Evolutionary conservation across 2,888 invertebrate species (phyloP).

Genomic region (Theretra japonica): DNA sequence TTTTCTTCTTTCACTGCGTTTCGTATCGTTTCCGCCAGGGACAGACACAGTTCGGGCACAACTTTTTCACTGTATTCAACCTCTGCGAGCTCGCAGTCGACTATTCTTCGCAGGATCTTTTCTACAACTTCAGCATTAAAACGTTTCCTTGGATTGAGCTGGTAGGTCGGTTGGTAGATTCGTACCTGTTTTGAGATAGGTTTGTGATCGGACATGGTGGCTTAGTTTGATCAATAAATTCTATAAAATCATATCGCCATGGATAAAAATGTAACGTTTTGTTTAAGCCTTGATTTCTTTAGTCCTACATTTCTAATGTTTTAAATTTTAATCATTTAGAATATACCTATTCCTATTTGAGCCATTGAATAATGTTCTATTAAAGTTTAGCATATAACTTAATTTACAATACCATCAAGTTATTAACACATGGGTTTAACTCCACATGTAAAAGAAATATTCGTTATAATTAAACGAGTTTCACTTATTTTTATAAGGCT

Average conservation of each 20-base stretch:
- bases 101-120: slow-evolving; percentile 83
- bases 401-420: too few relatives aligned
- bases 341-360: too few relatives aligned
- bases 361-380: too few relatives aligned
- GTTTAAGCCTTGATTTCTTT: background rate
- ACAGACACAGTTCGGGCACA: slow-evolving; percentile 83
- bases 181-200: slow-evolving; percentile 68
- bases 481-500: too few relatives aligned
- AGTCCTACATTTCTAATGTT: too few relatives aligned
- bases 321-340: too few relatives aligned
- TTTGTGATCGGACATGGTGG: slow-evolving; percentile 59
- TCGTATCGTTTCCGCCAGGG: slow-evolving; percentile 85
- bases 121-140: slow-evolving; percentile 86
- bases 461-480: too few relatives aligned
- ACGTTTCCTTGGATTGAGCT: slow-evolving; percentile 85
- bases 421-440: too few relatives aligned
- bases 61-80: slow-evolving; percentile 86
- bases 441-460: too few relatives aligned
- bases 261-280: background rate
- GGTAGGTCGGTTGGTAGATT: slow-evolving; percentile 87
- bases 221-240: slow-evolving; percentile 60
- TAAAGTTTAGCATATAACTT: too few relatives aligned
- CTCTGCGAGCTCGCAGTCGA: slow-evolving; percentile 85
- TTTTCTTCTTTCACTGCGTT: slow-evolving; percentile 86
- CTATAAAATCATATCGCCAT: background rate